These are phyloP conservation scores for Epinephelus cyanopodus DNA, from an alignment of 2,113 vertebrate genomes.

Conservation along the genomic window DNA sequence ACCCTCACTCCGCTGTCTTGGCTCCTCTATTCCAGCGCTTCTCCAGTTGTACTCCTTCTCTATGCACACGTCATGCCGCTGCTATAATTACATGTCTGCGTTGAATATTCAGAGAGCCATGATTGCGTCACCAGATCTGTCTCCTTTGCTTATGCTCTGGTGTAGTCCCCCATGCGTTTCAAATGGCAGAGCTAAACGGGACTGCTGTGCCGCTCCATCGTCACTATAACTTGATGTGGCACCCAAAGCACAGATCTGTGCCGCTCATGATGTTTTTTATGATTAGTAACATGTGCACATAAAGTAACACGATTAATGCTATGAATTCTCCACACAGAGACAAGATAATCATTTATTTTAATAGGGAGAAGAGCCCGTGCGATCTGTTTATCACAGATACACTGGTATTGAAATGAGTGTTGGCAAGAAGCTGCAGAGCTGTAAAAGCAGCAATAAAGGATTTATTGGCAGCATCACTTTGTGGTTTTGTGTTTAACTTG, in stretches of 20 bases:
- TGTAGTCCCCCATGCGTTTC: slow-evolving; percentile 47
- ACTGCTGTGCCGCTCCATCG: neutral
- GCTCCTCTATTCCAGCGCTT: slow-evolving; percentile 23
- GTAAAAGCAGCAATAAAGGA: slow-evolving; percentile 17
- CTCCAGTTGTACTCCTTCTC: slow-evolving; percentile 45
- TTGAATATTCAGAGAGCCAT: slow-evolving; percentile 67
- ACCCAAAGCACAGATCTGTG: slow-evolving; percentile 40
- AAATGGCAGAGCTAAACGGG: slow-evolving; percentile 41
- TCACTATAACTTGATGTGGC: slow-evolving; percentile 44
- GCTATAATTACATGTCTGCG: slow-evolving; percentile 70
- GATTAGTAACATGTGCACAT: neutral
- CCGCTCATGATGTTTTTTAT: slow-evolving; percentile 15
- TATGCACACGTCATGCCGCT: slow-evolving; percentile 67
- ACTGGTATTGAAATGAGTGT: neutral
- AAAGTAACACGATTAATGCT: slow-evolving; percentile 13
- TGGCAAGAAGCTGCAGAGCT: slow-evolving; percentile 9
- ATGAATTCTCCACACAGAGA: neutral
- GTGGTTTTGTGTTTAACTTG: neutral
- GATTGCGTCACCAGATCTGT: slow-evolving; percentile 62
- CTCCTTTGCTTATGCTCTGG: slow-evolving; percentile 55
- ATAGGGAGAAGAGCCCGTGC: neutral
- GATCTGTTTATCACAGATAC: neutral
- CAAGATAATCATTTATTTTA: slow-evolving; percentile 9
- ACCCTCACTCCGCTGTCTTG: slow-evolving; percentile 17
- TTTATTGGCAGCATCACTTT: neutral